Percentiles rank a stretch among this genome's conserved stretches.
Evolutionary conservation across 2,888 invertebrate species (phyloP).

Genomic region (Pelosia muscerda): DNA sequence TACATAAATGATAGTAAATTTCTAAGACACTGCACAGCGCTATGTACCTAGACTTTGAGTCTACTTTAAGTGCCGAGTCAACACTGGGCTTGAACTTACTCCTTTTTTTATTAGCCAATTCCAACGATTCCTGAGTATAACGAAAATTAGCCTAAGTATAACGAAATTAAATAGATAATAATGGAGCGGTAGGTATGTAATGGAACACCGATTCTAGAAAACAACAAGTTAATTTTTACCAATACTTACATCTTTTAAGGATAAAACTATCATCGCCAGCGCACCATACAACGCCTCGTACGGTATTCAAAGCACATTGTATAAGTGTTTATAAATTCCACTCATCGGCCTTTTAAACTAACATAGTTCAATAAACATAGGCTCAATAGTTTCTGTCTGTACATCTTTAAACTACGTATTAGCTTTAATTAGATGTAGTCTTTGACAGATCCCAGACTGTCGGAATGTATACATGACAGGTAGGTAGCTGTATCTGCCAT

Average conservation of each 20-base stretch:
- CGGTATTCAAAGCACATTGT: slow-evolving; percentile 63
- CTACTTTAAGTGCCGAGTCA: no score
- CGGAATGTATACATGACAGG: slow-evolving; percentile 31
- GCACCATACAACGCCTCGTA: slow-evolving; percentile 58
- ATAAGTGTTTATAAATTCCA: slow-evolving; percentile 77
- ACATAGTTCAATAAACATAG: slow-evolving; percentile 70
- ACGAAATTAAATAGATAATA: no score
- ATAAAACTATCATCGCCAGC: slow-evolving; percentile 75
- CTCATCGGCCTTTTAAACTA: slow-evolving; percentile 74
- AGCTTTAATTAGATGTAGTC: slow-evolving; percentile 46
- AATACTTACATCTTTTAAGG: slow-evolving; percentile 58
- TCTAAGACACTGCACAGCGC: neutral
- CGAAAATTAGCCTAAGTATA: no score
- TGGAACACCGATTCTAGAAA: slow-evolving; percentile 46
- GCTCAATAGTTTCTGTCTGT: slow-evolving; percentile 48
- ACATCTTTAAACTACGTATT: slow-evolving; percentile 47
- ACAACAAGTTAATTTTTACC: slow-evolving; percentile 62
- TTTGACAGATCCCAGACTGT: slow-evolving; percentile 31
- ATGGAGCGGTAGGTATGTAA: slow-evolving; percentile 1
- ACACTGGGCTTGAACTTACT: no score
- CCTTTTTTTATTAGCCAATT: no score
- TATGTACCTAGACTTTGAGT: neutral
- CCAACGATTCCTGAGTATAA: no score
- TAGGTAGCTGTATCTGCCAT: slow-evolving; percentile 27
- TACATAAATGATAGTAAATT: neutral